Percentiles rank a stretch among this genome's conserved stretches.
Conservation (phyloP, 2,797 vertebrate species). For the Hyperoplus lanceolatus region DNA sequence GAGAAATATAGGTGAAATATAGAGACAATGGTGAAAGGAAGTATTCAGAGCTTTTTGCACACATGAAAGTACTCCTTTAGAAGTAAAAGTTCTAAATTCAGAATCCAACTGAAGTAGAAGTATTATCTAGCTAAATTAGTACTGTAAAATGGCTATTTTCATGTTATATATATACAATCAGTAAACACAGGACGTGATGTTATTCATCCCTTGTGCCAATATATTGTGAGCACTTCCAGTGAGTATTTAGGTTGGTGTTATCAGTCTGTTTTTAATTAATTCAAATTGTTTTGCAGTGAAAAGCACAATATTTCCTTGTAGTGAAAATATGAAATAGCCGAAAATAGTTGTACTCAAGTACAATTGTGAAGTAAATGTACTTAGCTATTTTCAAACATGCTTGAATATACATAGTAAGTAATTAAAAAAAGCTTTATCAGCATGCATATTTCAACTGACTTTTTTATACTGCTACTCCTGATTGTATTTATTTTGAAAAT, state of each 20-base stretch:
- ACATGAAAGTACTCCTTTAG: neutral
- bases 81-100: neutral
- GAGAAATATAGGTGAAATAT: neutral
- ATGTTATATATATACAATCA: too few relatives aligned
- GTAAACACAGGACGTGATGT: too few relatives aligned
- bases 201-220: too few relatives aligned
- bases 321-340: neutral
- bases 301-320: neutral
- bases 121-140: neutral
- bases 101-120: neutral
- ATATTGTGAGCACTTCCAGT: too few relatives aligned
- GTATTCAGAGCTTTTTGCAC: neutral
- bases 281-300: neutral
- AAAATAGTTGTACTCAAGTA: neutral
- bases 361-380: neutral
- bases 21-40: neutral
- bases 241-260: too few relatives aligned
- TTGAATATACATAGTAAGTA: neutral
- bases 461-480: neutral
- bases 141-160: neutral
- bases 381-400: neutral
- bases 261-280: too few relatives aligned
- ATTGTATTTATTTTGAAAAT: conserved; percentile 1
- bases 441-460: neutral
- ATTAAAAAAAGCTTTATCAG: too few relatives aligned